Evolutionary conservation across 2,797 vertebrate species (phyloP).

Genomic region (Pseudochaenichthys georgianus): DNA sequence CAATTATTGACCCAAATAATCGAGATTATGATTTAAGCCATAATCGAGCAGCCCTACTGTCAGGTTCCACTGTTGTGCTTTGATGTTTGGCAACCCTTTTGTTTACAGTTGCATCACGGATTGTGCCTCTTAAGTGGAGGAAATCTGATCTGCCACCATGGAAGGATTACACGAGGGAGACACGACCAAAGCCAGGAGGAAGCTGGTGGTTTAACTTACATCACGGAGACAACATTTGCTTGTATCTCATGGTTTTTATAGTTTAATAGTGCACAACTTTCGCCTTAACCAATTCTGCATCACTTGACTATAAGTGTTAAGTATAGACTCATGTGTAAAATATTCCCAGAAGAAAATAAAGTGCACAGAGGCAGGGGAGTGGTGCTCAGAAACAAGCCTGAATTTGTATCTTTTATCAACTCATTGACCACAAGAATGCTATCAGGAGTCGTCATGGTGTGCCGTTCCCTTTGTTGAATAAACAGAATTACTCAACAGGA

Average conservation of each 20-base stretch:
- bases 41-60: neutral
- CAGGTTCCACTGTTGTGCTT: slow-evolving; percentile 3
- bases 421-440: slow-evolving; percentile 26
- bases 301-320: neutral
- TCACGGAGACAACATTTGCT: slow-evolving; percentile 15
- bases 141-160: slow-evolving; percentile 30
- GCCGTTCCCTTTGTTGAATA: slow-evolving; percentile 26
- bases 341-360: neutral
- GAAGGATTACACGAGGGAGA: slow-evolving; percentile 9
- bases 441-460: slow-evolving; percentile 36
- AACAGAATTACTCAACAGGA: slow-evolving; percentile 52
- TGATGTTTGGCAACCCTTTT: slow-evolving; percentile 16
- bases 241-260: slow-evolving; percentile 6
- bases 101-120: slow-evolving; percentile 34
- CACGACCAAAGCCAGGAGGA: slow-evolving; percentile 24
- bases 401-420: slow-evolving; percentile 30
- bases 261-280: neutral
- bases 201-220: slow-evolving; percentile 9
- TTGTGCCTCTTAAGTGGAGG: slow-evolving; percentile 13
- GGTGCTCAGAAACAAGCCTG: slow-evolving; percentile 34
- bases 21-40: too few species aligned
- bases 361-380: slow-evolving; percentile 33
- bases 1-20: too few species aligned
- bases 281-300: neutral
- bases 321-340: neutral